A percentile compares a stretch with the other conserved stretches of the same genome.
Evolutionary conservation across 2,113 vertebrate genomes (phyloP).

Genomic region (Opisthocomus hoazin): DNA sequence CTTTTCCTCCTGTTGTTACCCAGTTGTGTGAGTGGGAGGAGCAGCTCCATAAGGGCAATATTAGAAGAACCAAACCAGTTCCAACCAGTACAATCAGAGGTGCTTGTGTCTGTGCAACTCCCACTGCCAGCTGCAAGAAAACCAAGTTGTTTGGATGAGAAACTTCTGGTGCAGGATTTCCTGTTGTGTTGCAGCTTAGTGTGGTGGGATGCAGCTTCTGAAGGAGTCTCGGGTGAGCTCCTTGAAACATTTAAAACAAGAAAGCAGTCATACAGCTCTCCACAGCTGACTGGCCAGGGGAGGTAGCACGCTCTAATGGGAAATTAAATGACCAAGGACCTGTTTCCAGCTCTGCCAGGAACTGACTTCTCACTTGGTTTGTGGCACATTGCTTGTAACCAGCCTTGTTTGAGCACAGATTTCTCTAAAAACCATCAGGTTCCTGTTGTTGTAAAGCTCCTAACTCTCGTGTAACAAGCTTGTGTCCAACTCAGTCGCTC

Average conservation of each 20-base stretch:
- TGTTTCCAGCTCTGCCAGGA: background rate
- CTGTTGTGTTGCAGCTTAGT: fast-evolving
- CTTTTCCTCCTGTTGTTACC: background rate
- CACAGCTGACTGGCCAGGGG: background rate
- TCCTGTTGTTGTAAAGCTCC: background rate
- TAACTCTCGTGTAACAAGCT: background rate
- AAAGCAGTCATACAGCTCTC: background rate
- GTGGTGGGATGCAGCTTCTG: background rate
- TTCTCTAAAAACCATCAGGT: background rate
- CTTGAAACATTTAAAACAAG: background rate
- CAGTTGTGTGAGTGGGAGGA: background rate
- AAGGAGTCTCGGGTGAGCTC: background rate
- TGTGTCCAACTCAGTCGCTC: fast-evolving
- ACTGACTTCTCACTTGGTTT: background rate
- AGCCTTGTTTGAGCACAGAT: too few species aligned
- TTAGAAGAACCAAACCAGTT: background rate
- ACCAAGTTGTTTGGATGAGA: background rate
- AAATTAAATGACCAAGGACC: background rate
- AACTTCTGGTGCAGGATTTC: background rate
- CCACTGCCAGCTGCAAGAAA: background rate
- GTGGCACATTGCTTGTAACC: background rate
- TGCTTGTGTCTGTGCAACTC: background rate
- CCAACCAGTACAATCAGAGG: fast-evolving
- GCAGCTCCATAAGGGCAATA: background rate
- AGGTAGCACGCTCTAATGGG: background rate